These are phyloP conservation scores for Thamnophis elegans DNA, from an alignment of 2,797 vertebrate species.

Conservation along the genomic window DNA sequence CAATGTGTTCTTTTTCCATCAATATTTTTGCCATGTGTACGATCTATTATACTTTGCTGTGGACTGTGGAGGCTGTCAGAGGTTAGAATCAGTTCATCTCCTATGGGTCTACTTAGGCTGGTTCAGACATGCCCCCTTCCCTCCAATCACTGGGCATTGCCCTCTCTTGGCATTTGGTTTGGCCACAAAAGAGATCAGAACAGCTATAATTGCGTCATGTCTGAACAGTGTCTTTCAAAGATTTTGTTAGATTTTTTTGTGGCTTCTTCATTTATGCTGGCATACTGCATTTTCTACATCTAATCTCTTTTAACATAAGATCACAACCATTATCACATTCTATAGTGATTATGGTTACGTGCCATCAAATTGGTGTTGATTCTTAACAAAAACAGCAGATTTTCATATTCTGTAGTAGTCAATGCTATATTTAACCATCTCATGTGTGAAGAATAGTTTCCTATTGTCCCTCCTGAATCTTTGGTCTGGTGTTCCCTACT, in stretches of 20 bases:
- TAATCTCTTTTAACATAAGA: background rate
- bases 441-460: background rate
- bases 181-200: background rate
- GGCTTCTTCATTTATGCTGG: background rate
- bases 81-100: background rate
- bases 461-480: background rate
- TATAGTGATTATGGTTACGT: background rate
- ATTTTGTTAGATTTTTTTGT: background rate
- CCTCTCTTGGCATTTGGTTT: background rate
- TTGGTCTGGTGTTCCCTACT: background rate
- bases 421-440: background rate
- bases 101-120: background rate
- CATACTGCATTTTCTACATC: background rate
- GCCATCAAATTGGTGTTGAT: background rate
- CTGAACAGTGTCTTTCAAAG: background rate
- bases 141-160: background rate
- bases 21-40: background rate
- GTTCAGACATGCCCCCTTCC: background rate
- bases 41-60: background rate
- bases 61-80: background rate
- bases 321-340: background rate
- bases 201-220: background rate
- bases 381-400: background rate
- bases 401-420: background rate
- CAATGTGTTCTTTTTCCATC: background rate